phyloP scores from a whole-genome alignment of 2,888 invertebrate genomes.

The Papilio demoleus region DNA sequence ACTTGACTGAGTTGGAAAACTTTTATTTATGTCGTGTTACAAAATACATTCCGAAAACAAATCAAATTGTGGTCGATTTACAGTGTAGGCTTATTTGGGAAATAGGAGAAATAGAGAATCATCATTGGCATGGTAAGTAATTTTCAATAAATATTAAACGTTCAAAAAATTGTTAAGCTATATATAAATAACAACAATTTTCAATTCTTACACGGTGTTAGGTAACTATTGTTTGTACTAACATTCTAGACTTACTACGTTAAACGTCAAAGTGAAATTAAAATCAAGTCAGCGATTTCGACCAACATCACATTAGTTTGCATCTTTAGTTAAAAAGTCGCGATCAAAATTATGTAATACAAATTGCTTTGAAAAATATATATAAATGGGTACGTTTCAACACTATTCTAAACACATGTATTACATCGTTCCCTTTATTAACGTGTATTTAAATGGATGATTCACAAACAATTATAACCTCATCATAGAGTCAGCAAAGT shows the following conservation, averaged over 20 bases:
- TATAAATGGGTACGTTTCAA: neutral
- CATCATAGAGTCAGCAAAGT: neutral
- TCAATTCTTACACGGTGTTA: too few species aligned
- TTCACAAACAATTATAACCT: neutral
- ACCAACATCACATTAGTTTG: neutral
- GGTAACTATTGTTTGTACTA: too few species aligned
- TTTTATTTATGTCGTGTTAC: slow-evolving; percentile 82
- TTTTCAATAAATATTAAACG: neutral
- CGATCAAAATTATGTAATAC: neutral
- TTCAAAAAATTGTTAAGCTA: too few species aligned
- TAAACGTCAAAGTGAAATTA: neutral
- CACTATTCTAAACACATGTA: neutral
- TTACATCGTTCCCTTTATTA: neutral
- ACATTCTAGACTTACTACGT: too few species aligned
- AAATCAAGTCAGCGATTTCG: neutral
- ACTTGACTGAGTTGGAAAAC: slow-evolving; percentile 79
- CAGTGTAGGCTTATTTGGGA: slow-evolving; percentile 86
- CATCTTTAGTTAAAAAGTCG: neutral
- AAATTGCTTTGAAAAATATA: neutral
- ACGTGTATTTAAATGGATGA: neutral
- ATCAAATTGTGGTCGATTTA: slow-evolving; percentile 85
- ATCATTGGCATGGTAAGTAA: slow-evolving; percentile 83
- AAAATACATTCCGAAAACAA: slow-evolving; percentile 82
- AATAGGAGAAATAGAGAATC: slow-evolving; percentile 82
- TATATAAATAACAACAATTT: too few species aligned